Percentiles rank a stretch among this genome's conserved stretches.
Conservation (phyloP, 2,888 invertebrate genomes). For the Agapostemon virescens region DNA sequence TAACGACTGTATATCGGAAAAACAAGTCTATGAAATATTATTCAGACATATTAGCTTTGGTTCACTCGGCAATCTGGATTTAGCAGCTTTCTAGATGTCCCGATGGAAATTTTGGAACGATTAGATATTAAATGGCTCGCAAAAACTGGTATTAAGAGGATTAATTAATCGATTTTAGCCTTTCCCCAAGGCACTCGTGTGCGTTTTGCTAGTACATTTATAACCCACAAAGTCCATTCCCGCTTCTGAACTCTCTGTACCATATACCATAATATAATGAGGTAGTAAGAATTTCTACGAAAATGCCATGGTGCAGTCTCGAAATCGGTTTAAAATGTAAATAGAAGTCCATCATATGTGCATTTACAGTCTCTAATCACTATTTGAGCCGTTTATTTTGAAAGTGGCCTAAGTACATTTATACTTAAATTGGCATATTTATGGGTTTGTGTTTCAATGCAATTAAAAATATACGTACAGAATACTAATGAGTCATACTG, state of each 20-base stretch:
- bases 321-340: neutral
- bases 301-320: neutral
- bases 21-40: neutral
- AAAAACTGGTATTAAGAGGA: neutral
- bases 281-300: neutral
- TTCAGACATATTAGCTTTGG: constrained; percentile 5
- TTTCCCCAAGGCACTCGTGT: neutral
- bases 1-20: neutral
- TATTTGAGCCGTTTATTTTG: no score
- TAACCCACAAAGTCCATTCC: neutral
- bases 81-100: neutral
- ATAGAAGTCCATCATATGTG: neutral
- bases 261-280: neutral
- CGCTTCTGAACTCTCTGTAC: neutral
- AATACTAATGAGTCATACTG: no score
- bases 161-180: neutral
- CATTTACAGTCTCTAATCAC: neutral
- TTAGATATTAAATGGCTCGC: constrained; percentile 24
- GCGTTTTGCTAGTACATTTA: neutral
- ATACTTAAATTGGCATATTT: no score
- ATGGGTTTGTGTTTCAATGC: no score
- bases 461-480: no score
- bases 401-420: no score
- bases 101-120: constrained; percentile 20
- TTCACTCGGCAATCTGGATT: constrained; percentile 3